These are phyloP conservation scores for Gavialis gangeticus DNA, from an alignment of 2,113 vertebrate genomes.

Conservation along the genomic window DNA sequence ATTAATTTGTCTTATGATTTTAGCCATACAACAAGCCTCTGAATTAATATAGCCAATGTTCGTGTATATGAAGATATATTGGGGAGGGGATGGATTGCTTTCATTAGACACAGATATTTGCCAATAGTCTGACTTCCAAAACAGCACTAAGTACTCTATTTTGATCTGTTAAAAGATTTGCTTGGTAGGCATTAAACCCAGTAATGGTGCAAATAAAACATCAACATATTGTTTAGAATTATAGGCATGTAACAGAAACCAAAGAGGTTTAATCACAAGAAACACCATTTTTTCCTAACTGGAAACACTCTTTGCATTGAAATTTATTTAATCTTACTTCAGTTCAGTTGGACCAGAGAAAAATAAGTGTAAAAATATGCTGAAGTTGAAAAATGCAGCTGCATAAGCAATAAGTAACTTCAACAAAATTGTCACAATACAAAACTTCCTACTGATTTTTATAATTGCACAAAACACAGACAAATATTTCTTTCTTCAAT, in stretches of 20 bases:
- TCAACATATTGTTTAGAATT: not conserved
- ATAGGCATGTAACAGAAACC: not conserved
- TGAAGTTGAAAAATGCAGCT: not conserved
- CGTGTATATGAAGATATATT: constrained; percentile 12
- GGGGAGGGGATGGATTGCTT: constrained; percentile 4
- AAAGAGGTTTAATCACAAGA: not conserved
- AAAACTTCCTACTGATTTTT: not conserved
- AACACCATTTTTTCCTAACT: not conserved
- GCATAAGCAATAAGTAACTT: not conserved
- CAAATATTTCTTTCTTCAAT: not conserved
- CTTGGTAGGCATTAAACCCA: not conserved
- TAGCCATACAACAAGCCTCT: constrained; percentile 2
- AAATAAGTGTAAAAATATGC: not conserved
- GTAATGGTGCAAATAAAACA: not conserved
- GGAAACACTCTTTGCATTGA: not conserved
- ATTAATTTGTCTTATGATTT: constrained; percentile 44
- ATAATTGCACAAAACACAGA: not conserved
- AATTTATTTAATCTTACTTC: not conserved
- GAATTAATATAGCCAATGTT: constrained; percentile 6
- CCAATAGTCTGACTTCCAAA: constrained; percentile 7
- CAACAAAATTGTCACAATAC: not conserved
- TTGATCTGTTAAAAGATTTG: not conserved
- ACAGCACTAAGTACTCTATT: not conserved
- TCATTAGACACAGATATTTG: constrained; percentile 10
- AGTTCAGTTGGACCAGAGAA: not conserved